Evolutionary conservation across 2,888 invertebrate genomes (phyloP), one percentile per base, ranked within the genome.

Genomic region (Rhyacophila evoluta): DNA sequence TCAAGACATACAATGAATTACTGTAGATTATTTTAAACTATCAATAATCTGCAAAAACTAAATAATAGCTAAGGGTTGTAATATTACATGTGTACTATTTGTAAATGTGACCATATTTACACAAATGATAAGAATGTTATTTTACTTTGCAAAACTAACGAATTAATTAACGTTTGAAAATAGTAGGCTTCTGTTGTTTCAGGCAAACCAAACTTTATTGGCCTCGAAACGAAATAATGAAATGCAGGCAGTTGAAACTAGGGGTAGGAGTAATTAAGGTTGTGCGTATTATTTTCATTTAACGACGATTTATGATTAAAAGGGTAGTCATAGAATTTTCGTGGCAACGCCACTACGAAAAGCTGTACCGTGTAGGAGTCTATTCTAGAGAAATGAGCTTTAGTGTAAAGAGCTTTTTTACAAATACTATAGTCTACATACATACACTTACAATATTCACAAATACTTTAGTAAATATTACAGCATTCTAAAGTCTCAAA

Each of bases 271-370:
- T 55, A 55, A 55, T 55, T 55, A 55, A 55, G 55, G 55, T 55
- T 55, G 55, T 55, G 36, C 33, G 74, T 33, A 74, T 74, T 74
- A 67, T 74, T 55, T 74, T 74, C 74, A 67, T 74, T 74, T 55
- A 74, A 74, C 55, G 36, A 33, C 74, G 55, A 74, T 74, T 74
- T 74, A 74, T 67, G 74, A 74, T 74, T 74, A 74, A 74, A 74
- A 55, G 55, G 55, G 55, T 55, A 55, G 55, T 55, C 15, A 55
- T 55, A 55, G 55, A 55, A 55, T 55, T 55, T 55, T 55, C 55
- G 19, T 55, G 55, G 55, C 25, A 25, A 19, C 55, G 55, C 55
- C 19, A 55, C 55, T 8, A 15, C 19, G 55, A 55, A 55, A 55
- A 19, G 55, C 55, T 55, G 55, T 10, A 19, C 55, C 15, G 19